Evolutionary conservation across 1,140 invertebrate species (phyloP).

Genomic region (Delia radicum): DNA sequence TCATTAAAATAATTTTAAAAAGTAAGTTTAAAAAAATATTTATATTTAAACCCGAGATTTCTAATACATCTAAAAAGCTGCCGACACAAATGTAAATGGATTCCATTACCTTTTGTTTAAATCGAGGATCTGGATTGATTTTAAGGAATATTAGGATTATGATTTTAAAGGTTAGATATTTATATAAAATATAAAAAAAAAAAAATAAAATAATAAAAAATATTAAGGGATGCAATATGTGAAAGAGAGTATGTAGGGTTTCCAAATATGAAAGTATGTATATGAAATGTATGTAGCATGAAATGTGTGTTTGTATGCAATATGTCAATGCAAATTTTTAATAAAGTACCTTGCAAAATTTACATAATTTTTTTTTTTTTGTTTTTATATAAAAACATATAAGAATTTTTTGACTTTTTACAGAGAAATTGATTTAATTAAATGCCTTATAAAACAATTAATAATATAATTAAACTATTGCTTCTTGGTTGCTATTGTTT

Average conservation of each 20-base stretch:
- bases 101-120: no score
- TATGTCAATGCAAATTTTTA: not conserved
- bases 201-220: no score
- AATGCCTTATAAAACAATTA: slow-evolving; percentile 25
- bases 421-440: not conserved
- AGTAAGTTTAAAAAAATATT: no score
- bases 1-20: no score
- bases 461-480: not conserved
- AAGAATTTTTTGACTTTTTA: slow-evolving; percentile 7
- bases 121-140: no score
- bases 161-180: not conserved
- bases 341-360: not conserved
- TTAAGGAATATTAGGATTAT: no score
- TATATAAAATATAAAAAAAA: no score
- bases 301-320: not conserved
- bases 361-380: not conserved
- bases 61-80: no score
- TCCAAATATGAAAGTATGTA: not conserved
- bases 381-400: not conserved
- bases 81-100: no score
- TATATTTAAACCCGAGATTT: no score
- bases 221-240: no score
- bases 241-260: not conserved
- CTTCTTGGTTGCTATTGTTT: not conserved
- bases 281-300: not conserved